These are phyloP conservation scores for Cirrhinus molitorella DNA, from an alignment of 2,797 vertebrate genomes.

Conservation along the genomic window DNA sequence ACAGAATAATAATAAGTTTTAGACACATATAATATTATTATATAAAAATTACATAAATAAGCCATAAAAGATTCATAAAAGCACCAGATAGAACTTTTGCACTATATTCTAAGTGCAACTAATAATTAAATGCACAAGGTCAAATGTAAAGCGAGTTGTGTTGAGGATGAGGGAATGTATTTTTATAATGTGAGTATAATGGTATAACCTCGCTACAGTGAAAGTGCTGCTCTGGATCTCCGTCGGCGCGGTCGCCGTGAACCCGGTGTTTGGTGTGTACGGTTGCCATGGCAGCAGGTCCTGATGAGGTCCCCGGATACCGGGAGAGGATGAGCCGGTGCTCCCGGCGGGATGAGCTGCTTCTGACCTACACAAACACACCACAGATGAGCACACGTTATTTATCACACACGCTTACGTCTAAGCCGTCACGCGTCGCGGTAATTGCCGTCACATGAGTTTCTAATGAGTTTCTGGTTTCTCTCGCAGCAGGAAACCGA, in stretches of 20 bases:
- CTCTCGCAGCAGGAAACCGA: not conserved
- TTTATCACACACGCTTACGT: not conserved
- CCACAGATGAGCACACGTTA: not conserved
- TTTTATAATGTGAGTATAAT: not conserved
- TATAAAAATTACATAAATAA: not conserved
- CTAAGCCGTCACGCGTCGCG: not conserved
- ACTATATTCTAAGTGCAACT: not conserved
- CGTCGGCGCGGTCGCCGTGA: slow-evolving; percentile 43
- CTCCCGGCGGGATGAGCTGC: slow-evolving; percentile 49
- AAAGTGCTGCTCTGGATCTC: slow-evolving; percentile 22
- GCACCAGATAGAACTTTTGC: not conserved
- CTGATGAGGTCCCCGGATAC: slow-evolving; percentile 67
- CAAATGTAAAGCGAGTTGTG: not conserved
- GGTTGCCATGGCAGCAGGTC: slow-evolving; percentile 66
- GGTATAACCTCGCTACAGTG: not conserved
- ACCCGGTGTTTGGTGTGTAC: slow-evolving; percentile 62
- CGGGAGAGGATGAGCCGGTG: slow-evolving; percentile 59
- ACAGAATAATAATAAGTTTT: too few relatives aligned
- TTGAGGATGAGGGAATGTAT: not conserved
- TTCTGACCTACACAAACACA: slow-evolving; percentile 1
- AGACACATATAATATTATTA: too few relatives aligned
- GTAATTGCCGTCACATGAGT: not conserved
- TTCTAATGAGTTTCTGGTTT: not conserved
- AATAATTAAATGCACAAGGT: not conserved
- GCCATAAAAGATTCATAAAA: not conserved